Conservation (phyloP, 2,888 invertebrate genomes). For the Parnassius mnemosyne region DNA sequence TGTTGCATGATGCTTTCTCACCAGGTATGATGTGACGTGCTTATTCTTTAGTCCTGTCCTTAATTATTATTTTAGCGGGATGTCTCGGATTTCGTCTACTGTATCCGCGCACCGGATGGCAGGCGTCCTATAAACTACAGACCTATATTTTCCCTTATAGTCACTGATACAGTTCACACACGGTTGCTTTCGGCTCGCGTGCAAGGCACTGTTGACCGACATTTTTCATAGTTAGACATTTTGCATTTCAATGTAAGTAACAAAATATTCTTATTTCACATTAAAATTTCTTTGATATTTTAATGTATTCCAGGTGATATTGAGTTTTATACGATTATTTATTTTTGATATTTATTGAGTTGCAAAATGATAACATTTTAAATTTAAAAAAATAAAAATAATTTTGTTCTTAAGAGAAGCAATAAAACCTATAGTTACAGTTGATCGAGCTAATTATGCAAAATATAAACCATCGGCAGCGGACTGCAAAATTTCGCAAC, state of each 20-base stretch:
- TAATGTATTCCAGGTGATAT: background rate
- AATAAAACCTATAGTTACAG: slow-evolving; percentile 28
- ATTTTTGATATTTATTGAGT: no score
- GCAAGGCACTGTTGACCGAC: slow-evolving; percentile 21
- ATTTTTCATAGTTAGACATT: slow-evolving; percentile 6
- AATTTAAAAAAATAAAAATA: no score
- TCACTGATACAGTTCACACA: slow-evolving; percentile 11
- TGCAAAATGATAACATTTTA: no score
- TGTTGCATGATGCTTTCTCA: slow-evolving; percentile 26
- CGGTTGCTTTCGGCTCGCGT: slow-evolving; percentile 12
- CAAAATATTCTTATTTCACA: background rate
- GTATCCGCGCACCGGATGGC: slow-evolving; percentile 56
- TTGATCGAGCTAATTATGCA: slow-evolving; percentile 34
- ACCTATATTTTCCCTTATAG: slow-evolving; percentile 40
- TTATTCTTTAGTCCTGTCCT: slow-evolving; percentile 44
- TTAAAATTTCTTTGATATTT: background rate
- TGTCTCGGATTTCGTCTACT: slow-evolving; percentile 57
- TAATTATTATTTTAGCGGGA: slow-evolving; percentile 39
- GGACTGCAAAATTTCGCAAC: slow-evolving; percentile 75
- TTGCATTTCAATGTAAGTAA: background rate
- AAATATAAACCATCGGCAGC: slow-evolving; percentile 45
- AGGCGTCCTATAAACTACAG: slow-evolving; percentile 46
- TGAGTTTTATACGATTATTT: no score
- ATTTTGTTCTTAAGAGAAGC: slow-evolving; percentile 1
- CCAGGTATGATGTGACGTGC: slow-evolving; percentile 35